Percentiles rank a stretch among this genome's conserved stretches.
Conservation (phyloP, 2,888 invertebrate species). For the Drosophila peninsularis region DNA sequence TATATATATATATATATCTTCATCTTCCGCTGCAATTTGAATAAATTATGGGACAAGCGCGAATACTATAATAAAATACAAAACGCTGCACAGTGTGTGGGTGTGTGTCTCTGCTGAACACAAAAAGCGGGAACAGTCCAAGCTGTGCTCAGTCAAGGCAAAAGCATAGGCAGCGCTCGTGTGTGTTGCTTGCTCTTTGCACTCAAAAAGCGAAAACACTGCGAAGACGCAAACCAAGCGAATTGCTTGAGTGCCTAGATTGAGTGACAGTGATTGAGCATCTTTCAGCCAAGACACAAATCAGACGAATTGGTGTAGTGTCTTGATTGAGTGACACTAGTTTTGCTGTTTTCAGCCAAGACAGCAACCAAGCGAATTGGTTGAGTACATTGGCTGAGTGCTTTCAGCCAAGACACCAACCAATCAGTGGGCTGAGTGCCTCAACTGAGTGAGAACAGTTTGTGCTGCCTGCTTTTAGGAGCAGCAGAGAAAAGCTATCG, state of each 20-base stretch:
- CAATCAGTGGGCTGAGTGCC: not conserved
- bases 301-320: not conserved
- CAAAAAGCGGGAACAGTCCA: conserved; percentile 25
- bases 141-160: conserved; percentile 14
- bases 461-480: conserved; percentile 32
- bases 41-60: conserved; percentile 36
- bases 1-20: conserved; percentile 11
- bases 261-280: conserved; percentile 1
- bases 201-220: not conserved
- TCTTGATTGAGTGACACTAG: not conserved
- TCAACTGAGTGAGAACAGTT: conserved; percentile 6
- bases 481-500: conserved; percentile 39
- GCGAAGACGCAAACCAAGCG: not conserved
- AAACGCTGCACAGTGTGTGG: conserved; percentile 31
- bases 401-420: conserved; percentile 23
- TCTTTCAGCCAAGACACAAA: conserved; percentile 1
- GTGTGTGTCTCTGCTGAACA: conserved; percentile 23
- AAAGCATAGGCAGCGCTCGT: too few relatives aligned
- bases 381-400: conserved; percentile 1
- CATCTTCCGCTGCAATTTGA: conserved; percentile 22
- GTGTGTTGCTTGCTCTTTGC: too few relatives aligned
- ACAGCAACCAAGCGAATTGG: not conserved
- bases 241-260: not conserved
- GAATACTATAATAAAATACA: conserved; percentile 70
- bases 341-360: not conserved